Evolutionary conservation across 1,140 invertebrate genomes (phyloP).

Genomic region (Papilio polyxenes): DNA sequence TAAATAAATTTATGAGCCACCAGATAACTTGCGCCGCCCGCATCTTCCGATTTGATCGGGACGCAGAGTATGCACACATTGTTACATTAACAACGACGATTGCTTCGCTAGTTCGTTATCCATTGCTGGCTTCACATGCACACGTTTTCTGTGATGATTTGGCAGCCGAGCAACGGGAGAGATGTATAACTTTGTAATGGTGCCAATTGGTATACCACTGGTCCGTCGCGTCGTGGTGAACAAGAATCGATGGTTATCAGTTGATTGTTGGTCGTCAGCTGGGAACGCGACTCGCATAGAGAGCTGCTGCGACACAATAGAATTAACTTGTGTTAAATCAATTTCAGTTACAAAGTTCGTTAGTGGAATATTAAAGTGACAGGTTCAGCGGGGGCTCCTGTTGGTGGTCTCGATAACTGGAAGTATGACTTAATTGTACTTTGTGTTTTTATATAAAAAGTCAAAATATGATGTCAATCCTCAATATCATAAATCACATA

Average conservation of each 20-base stretch:
- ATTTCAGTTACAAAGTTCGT: slow-evolving; percentile 43
- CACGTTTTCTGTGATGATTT: background rate
- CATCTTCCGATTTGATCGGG: slow-evolving; percentile 51
- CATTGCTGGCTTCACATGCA: slow-evolving; percentile 25
- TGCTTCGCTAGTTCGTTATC: slow-evolving; percentile 9
- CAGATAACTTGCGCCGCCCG: slow-evolving; percentile 54
- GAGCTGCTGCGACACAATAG: slow-evolving; percentile 55
- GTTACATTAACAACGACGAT: background rate
- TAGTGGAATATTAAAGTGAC: slow-evolving; percentile 33
- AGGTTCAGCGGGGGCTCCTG: background rate
- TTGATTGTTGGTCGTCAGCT: slow-evolving; percentile 60
- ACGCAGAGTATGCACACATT: slow-evolving; percentile 18
- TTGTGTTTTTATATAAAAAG: background rate
- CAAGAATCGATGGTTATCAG: slow-evolving; percentile 57
- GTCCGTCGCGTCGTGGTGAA: slow-evolving; percentile 41
- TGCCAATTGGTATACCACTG: background rate
- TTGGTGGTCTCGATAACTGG: slow-evolving; percentile 17
- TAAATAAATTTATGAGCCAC: slow-evolving; percentile 61
- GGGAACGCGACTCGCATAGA: slow-evolving; percentile 56
- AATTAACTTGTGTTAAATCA: slow-evolving; percentile 65
- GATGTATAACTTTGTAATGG: background rate
- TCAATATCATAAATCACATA: too few species aligned
- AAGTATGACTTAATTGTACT: slow-evolving; percentile 15
- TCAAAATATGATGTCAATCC: too few species aligned
- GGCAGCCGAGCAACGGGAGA: background rate